These are phyloP conservation scores for Rallus limicola DNA, from an alignment of 2,113 vertebrate genomes.

Conservation along the genomic window DNA sequence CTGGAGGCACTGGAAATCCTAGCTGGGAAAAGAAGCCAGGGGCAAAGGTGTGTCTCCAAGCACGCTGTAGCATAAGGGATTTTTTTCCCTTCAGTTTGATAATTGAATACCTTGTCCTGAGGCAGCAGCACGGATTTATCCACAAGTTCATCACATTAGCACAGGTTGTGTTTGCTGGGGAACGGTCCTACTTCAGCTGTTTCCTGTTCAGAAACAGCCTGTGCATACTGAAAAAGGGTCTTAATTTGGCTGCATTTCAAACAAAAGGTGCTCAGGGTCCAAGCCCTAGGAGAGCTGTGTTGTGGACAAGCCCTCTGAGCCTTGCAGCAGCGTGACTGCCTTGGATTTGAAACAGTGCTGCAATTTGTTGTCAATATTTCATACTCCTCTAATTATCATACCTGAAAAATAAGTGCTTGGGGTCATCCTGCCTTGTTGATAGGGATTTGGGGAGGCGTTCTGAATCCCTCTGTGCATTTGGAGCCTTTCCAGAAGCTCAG, in stretches of 20 bases:
- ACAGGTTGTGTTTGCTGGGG: neutral
- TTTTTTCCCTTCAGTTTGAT: neutral
- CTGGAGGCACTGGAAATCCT: neutral
- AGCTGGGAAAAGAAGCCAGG: neutral
- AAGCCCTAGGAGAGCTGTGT: neutral
- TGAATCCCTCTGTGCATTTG: neutral
- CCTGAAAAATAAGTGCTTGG: neutral
- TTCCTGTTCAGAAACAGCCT: neutral
- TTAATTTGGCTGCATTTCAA: neutral
- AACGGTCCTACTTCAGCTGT: neutral
- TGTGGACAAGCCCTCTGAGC: neutral
- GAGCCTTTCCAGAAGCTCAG: constrained; percentile 52
- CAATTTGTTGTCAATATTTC: constrained; percentile 3
- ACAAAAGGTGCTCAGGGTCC: neutral
- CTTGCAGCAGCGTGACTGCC: neutral
- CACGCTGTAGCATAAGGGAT: neutral
- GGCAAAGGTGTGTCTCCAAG: neutral
- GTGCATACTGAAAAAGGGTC: neutral
- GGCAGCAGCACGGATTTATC: neutral
- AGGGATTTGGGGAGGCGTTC: neutral
- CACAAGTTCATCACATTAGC: neutral
- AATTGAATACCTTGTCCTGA: neutral
- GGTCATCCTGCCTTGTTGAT: neutral
- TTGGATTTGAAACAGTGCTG: neutral
- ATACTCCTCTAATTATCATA: neutral